Percentiles rank a stretch among this genome's conserved stretches.
phyloP scores from a whole-genome alignment of 2,797 vertebrate species.

The Notoglanidium macrostoma region DNA sequence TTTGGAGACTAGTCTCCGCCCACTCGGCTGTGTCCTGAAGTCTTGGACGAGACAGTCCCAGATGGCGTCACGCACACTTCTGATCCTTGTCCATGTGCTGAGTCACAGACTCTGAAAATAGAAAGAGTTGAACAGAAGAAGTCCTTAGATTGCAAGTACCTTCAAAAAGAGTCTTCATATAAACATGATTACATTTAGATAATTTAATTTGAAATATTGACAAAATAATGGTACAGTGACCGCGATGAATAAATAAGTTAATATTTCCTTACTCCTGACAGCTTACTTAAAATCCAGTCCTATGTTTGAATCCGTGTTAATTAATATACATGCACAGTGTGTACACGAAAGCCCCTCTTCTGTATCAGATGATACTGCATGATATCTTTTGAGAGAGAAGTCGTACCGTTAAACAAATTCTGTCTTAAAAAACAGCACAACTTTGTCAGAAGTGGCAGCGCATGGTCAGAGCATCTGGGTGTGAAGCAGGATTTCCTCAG shows the following conservation, averaged over 20 bases:
- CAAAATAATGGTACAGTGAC: neutral
- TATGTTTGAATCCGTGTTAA: too few species aligned
- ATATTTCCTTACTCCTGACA: neutral
- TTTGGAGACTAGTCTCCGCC: neutral
- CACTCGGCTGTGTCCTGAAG: neutral
- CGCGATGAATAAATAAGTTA: neutral
- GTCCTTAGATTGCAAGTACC: neutral
- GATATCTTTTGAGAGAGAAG: too few species aligned
- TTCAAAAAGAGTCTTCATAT: neutral
- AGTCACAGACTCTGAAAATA: neutral
- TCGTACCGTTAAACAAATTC: neutral
- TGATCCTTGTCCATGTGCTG: neutral
- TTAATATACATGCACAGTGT: too few species aligned
- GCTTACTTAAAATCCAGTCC: neutral
- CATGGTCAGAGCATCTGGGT: neutral
- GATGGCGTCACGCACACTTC: neutral
- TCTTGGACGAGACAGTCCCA: neutral
- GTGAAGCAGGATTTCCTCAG: conserved; percentile 1
- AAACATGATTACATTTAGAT: neutral
- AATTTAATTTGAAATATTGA: neutral
- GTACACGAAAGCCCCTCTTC: too few species aligned
- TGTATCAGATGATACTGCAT: neutral
- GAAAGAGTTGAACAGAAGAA: neutral
- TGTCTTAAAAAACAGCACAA: neutral
- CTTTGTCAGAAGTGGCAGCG: neutral